phyloP scores from a whole-genome alignment of 2,113 vertebrate genomes.

The Pachyramphus minor region DNA sequence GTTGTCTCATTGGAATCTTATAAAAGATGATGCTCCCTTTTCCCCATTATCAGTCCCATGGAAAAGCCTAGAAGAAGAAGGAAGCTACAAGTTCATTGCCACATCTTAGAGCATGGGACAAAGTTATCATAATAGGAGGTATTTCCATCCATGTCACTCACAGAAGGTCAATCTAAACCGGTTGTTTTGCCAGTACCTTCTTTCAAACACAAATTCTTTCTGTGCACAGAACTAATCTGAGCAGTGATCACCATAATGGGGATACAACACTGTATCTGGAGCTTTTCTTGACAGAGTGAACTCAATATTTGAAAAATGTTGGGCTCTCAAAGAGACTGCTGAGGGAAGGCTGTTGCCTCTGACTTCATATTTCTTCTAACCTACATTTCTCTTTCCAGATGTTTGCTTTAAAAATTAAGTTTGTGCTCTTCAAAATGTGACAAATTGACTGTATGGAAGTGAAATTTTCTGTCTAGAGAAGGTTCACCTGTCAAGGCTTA shows the following conservation, averaged over 20 bases:
- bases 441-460: background rate
- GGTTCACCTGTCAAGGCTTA: background rate
- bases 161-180: background rate
- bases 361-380: background rate
- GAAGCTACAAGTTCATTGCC: background rate
- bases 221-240: background rate
- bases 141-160: background rate
- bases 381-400: background rate
- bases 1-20: background rate
- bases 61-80: background rate
- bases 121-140: background rate
- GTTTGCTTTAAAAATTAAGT: slow-evolving; percentile 27
- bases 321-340: background rate
- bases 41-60: background rate
- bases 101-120: background rate
- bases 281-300: background rate
- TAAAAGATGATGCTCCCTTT: background rate
- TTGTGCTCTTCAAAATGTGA: background rate
- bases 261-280: background rate
- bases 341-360: background rate
- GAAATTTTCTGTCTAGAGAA: background rate
- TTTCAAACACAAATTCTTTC: background rate
- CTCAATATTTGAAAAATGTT: background rate
- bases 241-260: background rate
- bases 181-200: background rate